phyloP scores from a whole-genome alignment of 2,888 invertebrate genomes.

The Campopleginae sp. region DNA sequence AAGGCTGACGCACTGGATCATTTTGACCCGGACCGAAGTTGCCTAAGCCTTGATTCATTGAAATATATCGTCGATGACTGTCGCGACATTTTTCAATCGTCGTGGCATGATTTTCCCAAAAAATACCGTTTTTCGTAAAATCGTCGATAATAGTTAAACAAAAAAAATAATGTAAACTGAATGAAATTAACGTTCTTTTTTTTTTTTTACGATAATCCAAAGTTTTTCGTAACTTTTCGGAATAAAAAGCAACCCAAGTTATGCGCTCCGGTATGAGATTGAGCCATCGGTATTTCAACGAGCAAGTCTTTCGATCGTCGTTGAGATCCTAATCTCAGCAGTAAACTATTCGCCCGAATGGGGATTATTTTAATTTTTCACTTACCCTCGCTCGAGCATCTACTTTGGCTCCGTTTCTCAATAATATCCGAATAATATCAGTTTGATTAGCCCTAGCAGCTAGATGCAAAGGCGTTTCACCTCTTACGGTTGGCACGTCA shows the following conservation, averaged over 20 bases:
- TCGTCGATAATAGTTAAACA: no score
- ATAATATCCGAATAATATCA: slow-evolving; percentile 97
- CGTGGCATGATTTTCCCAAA: no score
- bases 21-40: no score
- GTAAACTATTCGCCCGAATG: neutral
- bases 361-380: slow-evolving; percentile 50
- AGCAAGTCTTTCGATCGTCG: neutral
- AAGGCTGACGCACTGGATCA: neutral
- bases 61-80: no score
- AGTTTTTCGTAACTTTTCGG: neutral
- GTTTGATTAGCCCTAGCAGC: slow-evolving; percentile 99
- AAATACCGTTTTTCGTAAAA: no score
- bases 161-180: no score
- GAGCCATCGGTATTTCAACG: no score
- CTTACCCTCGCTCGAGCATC: slow-evolving; percentile 88
- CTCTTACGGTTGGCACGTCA: slow-evolving; percentile 97
- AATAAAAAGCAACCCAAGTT: no score
- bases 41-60: no score
- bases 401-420: slow-evolving; percentile 96
- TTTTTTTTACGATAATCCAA: neutral
- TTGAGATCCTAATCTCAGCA: neutral
- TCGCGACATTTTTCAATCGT: no score
- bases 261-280: no score
- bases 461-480: slow-evolving; percentile 98
- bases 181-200: no score